Evolutionary conservation across 2,888 invertebrate species (phyloP).

Genomic region (Limnephilus auricula): DNA sequence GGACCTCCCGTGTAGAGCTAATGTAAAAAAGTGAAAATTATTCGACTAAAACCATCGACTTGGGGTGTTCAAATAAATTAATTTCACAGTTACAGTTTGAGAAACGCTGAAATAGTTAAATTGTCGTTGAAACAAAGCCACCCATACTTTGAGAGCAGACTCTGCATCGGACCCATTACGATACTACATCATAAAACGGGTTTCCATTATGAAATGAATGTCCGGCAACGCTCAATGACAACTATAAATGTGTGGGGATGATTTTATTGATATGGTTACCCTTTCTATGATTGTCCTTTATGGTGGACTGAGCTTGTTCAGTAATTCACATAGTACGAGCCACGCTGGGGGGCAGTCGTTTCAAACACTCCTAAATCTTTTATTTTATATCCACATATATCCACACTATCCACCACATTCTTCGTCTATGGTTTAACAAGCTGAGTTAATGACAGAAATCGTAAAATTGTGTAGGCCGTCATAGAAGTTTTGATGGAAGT

Average conservation of each 20-base stretch:
- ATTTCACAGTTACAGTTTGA: not conserved
- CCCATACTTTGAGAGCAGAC: too few relatives aligned
- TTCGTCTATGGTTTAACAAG: too few relatives aligned
- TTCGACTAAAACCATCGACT: too few relatives aligned
- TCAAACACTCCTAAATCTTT: not conserved
- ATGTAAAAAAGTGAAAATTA: too few relatives aligned
- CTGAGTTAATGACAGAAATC: too few relatives aligned
- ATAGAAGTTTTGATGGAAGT: too few relatives aligned
- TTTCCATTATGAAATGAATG: slow-evolving; percentile 28
- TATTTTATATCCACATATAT: too few relatives aligned
- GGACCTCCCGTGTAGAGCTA: too few relatives aligned
- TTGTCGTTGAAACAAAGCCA: not conserved
- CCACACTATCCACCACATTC: too few relatives aligned
- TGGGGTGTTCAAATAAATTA: not conserved
- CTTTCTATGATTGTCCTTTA: slow-evolving; percentile 4
- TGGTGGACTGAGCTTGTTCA: not conserved
- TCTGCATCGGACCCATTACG: not conserved
- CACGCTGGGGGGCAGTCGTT: not conserved
- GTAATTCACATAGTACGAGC: not conserved
- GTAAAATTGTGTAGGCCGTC: too few relatives aligned
- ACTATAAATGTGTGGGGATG: slow-evolving; percentile 30
- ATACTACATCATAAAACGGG: slow-evolving; percentile 10
- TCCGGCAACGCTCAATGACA: slow-evolving; percentile 14
- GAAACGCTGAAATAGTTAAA: not conserved
- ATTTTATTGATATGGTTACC: slow-evolving; percentile 21